A percentile compares a stretch with the other conserved stretches of the same genome.
Conservation (phyloP, 2,113 vertebrate species). For the Sebastes schlegelii region DNA sequence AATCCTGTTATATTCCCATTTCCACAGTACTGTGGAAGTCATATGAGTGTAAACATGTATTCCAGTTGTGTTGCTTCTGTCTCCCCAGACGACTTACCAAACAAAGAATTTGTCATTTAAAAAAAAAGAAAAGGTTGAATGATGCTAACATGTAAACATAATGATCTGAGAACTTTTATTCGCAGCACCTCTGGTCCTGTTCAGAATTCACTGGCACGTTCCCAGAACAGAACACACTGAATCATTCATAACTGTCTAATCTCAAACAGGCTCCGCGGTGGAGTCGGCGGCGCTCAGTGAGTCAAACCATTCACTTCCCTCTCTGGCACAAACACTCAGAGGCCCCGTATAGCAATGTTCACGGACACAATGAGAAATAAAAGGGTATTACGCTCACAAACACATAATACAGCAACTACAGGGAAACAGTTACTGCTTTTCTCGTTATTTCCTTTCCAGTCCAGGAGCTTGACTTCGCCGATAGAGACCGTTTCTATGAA, state of each 20-base stretch:
- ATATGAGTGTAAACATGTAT: background rate
- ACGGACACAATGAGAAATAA: conserved; percentile 66
- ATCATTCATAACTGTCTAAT: conserved; percentile 56
- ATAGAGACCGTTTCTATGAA: conserved; percentile 55
- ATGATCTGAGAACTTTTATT: conserved; percentile 78
- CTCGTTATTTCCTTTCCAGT: conserved; percentile 37
- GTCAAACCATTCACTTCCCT: conserved; percentile 36
- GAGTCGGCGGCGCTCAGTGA: background rate
- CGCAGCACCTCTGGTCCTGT: conserved; percentile 56
- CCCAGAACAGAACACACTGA: conserved; percentile 48
- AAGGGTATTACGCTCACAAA: conserved; percentile 61
- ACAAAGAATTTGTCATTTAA: conserved; percentile 5
- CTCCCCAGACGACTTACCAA: background rate
- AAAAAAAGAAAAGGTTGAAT: conserved; percentile 5
- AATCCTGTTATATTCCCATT: conserved; percentile 19
- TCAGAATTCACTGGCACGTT: conserved; percentile 55
- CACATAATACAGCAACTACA: conserved; percentile 63
- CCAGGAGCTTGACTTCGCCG: conserved; percentile 23
- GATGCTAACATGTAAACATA: conserved; percentile 31
- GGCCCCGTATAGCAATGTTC: conserved; percentile 26
- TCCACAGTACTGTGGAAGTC: background rate
- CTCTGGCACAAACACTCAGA: conserved; percentile 44
- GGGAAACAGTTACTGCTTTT: conserved; percentile 49
- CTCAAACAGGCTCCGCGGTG: conserved; percentile 25
- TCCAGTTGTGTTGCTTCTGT: background rate